Evolutionary conservation across 2,888 invertebrate species (phyloP).

Genomic region (Nomada flava): DNA sequence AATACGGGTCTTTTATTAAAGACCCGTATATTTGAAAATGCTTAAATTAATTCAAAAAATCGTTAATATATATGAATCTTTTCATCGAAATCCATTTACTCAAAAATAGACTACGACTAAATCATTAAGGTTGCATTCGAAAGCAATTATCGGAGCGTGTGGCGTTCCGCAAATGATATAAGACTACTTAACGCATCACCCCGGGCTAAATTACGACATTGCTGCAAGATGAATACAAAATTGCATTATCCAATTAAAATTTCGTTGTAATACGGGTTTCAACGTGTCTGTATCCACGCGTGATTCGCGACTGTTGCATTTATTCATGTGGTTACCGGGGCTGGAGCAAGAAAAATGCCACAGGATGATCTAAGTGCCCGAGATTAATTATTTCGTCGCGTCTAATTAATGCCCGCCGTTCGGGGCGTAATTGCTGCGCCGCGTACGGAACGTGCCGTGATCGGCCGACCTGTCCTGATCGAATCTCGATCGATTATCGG

Average conservation of each 20-base stretch:
- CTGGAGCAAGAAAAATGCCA: constrained; percentile 54
- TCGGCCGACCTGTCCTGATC: constrained; percentile 20
- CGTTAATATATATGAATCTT: too few species aligned
- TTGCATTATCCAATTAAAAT: constrained; percentile 14
- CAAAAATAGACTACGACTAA: too few species aligned
- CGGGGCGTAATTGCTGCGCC: constrained; percentile 64
- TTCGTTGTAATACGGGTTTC: constrained; percentile 9
- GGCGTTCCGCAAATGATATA: too few species aligned
- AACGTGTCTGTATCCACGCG: constrained; percentile 10
- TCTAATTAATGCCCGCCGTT: constrained; percentile 74
- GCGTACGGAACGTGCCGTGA: constrained; percentile 48
- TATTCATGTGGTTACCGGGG: constrained; percentile 34
- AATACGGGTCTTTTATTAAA: too few species aligned
- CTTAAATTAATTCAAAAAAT: too few species aligned
- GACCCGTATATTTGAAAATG: too few species aligned
- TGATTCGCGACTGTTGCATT: constrained; percentile 21
- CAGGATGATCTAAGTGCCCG: constrained; percentile 73
- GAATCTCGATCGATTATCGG: constrained; percentile 56
- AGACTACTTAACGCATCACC: not conserved
- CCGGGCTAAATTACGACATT: not conserved
- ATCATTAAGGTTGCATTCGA: too few species aligned
- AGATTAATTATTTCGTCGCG: constrained; percentile 78
- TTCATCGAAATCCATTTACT: too few species aligned
- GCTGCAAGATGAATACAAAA: not conserved
- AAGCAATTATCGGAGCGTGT: too few species aligned